Evolutionary conservation across 2,113 vertebrate genomes (phyloP).

Genomic region (Oenanthe oenanthe): DNA sequence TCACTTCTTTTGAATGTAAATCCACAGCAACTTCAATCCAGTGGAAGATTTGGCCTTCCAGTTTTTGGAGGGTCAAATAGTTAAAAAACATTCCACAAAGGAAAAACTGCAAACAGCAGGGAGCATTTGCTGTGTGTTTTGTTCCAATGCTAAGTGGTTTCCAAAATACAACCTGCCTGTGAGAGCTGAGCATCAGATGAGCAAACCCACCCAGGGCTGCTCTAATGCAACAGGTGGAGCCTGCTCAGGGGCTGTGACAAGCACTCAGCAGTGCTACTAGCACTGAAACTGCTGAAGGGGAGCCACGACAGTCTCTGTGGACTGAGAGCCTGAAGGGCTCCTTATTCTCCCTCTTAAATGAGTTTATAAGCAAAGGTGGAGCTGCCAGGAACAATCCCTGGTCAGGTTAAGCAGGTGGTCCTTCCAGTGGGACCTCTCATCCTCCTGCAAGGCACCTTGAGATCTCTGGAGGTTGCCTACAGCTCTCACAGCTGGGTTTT

Average conservation of each 20-base stretch:
- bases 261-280: not conserved
- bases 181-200: not conserved
- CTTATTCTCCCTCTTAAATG: not conserved
- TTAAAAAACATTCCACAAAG: not conserved
- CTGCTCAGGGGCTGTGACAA: not conserved
- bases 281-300: not conserved
- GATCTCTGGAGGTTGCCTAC: not conserved
- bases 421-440: not conserved
- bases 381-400: not conserved
- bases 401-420: not conserved
- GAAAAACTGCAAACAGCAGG: not conserved
- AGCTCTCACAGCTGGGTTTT: not conserved
- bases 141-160: not conserved
- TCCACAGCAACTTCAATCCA: not conserved
- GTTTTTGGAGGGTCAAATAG: not conserved
- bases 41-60: not conserved
- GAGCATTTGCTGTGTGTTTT: not conserved
- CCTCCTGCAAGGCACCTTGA: not conserved
- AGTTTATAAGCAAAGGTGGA: not conserved
- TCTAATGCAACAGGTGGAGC: not conserved
- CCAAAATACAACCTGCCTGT: not conserved
- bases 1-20: not conserved
- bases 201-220: not conserved
- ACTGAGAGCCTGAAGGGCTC: not conserved
- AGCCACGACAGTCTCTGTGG: not conserved